These are phyloP conservation scores for Tigriopus californicus DNA, from an alignment of 2,888 invertebrate genomes.

Conservation along the genomic window DNA sequence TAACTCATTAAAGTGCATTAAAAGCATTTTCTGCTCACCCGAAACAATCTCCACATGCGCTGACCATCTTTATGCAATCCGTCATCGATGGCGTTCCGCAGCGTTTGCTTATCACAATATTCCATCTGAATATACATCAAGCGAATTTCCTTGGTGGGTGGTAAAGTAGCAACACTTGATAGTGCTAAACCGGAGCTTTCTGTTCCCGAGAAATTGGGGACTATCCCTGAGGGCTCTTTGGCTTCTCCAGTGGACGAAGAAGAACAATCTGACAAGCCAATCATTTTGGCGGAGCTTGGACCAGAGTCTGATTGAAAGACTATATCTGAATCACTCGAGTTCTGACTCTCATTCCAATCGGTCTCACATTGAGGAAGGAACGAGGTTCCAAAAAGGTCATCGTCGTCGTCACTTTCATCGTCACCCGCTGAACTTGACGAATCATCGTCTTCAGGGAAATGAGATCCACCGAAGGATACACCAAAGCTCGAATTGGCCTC, in stretches of 20 bases:
- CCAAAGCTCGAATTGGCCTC: not conserved
- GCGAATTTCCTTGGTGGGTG: conserved; percentile 26
- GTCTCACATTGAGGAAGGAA: conserved; percentile 1
- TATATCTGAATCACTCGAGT: conserved; percentile 37
- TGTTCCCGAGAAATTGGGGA: not conserved
- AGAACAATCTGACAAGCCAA: not conserved
- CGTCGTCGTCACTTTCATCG: conserved; percentile 16
- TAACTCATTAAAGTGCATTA: too few species aligned
- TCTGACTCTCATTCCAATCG: not conserved
- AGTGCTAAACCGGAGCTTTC: too few species aligned
- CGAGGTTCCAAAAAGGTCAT: not conserved
- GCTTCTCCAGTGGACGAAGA: not conserved
- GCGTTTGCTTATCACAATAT: conserved; percentile 88
- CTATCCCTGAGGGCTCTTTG: not conserved
- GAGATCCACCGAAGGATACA: not conserved
- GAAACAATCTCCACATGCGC: conserved; percentile 72
- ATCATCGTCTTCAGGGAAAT: not conserved
- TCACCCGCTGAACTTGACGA: not conserved
- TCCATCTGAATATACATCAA: conserved; percentile 94
- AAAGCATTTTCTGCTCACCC: conserved; percentile 25
- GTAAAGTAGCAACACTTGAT: too few species aligned
- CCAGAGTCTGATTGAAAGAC: conserved; percentile 34
- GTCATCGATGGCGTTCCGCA: conserved; percentile 63
- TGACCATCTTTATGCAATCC: conserved; percentile 53
- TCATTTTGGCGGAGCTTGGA: too few species aligned